These are phyloP conservation scores for Eubucco bourcierii DNA, from an alignment of 2,113 vertebrate species.

Conservation along the genomic window DNA sequence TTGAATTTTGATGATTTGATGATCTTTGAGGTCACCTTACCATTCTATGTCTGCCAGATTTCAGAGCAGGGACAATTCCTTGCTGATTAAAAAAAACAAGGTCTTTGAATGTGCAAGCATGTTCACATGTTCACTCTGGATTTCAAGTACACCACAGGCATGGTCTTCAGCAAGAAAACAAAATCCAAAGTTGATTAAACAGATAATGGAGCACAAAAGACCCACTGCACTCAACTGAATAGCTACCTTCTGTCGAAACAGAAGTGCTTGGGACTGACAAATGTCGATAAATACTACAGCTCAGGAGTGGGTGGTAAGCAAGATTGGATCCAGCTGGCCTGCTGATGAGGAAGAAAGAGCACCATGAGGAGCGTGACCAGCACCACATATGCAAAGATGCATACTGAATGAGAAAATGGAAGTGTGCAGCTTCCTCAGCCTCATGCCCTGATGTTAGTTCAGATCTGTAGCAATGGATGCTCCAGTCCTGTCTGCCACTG, in stretches of 20 bases:
- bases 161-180: background rate
- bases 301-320: conserved; percentile 6
- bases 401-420: background rate
- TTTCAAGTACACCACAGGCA: background rate
- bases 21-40: too few species aligned
- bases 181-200: background rate
- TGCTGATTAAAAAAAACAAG: background rate
- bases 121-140: background rate
- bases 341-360: background rate
- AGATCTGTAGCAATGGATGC: background rate
- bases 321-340: conserved; percentile 36
- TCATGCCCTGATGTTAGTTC: background rate
- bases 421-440: background rate
- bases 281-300: background rate
- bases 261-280: background rate
- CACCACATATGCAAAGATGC: background rate
- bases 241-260: background rate
- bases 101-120: background rate
- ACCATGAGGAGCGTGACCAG: background rate
- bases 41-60: background rate
- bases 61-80: background rate
- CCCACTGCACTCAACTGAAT: background rate
- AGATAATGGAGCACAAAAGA: background rate
- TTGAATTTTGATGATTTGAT: too few species aligned
- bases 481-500: background rate